A percentile compares a stretch with the other conserved stretches of the same genome.
Conservation (phyloP, 2,113 vertebrate genomes). For the Cyprinus carpio region DNA sequence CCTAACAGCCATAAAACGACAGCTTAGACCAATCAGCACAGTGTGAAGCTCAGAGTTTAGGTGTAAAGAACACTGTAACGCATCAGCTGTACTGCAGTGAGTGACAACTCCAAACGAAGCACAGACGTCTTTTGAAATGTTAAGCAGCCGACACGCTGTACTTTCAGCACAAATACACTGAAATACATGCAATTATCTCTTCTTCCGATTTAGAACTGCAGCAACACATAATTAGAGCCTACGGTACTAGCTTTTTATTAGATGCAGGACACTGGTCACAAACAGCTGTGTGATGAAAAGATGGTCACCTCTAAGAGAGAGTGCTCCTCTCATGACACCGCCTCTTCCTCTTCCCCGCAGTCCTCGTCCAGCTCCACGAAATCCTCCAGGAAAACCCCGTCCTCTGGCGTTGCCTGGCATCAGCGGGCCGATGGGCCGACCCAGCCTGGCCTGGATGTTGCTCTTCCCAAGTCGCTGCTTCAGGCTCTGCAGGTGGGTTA, state of each 20-base stretch:
- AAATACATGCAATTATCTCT: background rate
- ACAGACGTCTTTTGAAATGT: no score
- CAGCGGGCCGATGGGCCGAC: slow-evolving; percentile 84
- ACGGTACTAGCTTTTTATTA: background rate
- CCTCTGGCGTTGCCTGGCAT: slow-evolving; percentile 80
- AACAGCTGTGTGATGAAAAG: background rate
- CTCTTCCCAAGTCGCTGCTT: slow-evolving; percentile 96
- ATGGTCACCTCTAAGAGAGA: slow-evolving; percentile 84
- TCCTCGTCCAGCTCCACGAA: slow-evolving; percentile 83
- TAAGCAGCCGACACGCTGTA: background rate
- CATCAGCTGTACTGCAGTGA: no score
- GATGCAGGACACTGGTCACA: background rate
- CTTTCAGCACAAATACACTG: background rate
- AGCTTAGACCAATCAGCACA: background rate
- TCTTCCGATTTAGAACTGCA: background rate
- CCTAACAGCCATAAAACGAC: background rate
- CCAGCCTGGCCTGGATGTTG: slow-evolving; percentile 95
- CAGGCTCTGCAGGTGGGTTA: slow-evolving; percentile 83
- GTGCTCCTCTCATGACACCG: slow-evolving; percentile 82
- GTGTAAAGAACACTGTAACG: background rate
- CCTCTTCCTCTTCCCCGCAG: slow-evolving; percentile 83
- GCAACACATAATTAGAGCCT: no score
- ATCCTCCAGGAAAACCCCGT: slow-evolving; percentile 80
- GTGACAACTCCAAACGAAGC: no score
- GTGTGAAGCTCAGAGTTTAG: background rate